A percentile compares a stretch with the other conserved stretches of the same genome.
Evolutionary conservation across 2,888 invertebrate genomes (phyloP).

Genomic region (Ormyrus pomaceus): DNA sequence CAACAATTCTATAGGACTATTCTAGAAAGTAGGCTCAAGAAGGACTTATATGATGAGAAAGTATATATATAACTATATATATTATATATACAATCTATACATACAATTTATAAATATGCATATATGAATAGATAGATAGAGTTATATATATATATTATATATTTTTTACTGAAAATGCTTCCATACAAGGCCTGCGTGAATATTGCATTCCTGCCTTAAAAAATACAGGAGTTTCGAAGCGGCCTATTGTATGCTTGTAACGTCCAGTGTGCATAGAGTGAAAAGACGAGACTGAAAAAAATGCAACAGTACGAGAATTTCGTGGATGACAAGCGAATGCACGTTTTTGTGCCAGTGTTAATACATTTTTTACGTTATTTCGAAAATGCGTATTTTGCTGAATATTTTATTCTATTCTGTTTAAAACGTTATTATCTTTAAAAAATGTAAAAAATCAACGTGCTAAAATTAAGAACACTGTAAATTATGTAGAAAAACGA

Average conservation of each 20-base stretch:
- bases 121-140: slow-evolving; percentile 59
- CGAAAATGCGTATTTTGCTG: slow-evolving; percentile 55
- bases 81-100: slow-evolving; percentile 53
- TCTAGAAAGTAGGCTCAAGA: slow-evolving; percentile 62
- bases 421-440: slow-evolving; percentile 35
- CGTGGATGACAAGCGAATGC: slow-evolving; percentile 54
- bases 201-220: slow-evolving; percentile 70
- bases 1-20: slow-evolving; percentile 68
- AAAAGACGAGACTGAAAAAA: slow-evolving; percentile 57
- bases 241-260: slow-evolving; percentile 67
- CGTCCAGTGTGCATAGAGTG: slow-evolving; percentile 63
- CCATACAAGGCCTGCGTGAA: slow-evolving; percentile 66
- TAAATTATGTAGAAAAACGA: slow-evolving; percentile 52
- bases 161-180: slow-evolving; percentile 70
- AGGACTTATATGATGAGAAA: slow-evolving; percentile 61
- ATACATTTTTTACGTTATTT: slow-evolving; percentile 46
- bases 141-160: slow-evolving; percentile 57
- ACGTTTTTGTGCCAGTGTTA: slow-evolving; percentile 55
- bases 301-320: slow-evolving; percentile 38
- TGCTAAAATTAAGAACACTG: slow-evolving; percentile 46
- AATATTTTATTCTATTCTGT: slow-evolving; percentile 47
- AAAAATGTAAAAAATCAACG: slow-evolving; percentile 51
- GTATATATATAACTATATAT: slow-evolving; percentile 55
- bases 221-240: slow-evolving; percentile 68
- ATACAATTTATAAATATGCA: slow-evolving; percentile 60